phyloP scores from a whole-genome alignment of 2,888 invertebrate genomes.

The Chrysolina americana region DNA sequence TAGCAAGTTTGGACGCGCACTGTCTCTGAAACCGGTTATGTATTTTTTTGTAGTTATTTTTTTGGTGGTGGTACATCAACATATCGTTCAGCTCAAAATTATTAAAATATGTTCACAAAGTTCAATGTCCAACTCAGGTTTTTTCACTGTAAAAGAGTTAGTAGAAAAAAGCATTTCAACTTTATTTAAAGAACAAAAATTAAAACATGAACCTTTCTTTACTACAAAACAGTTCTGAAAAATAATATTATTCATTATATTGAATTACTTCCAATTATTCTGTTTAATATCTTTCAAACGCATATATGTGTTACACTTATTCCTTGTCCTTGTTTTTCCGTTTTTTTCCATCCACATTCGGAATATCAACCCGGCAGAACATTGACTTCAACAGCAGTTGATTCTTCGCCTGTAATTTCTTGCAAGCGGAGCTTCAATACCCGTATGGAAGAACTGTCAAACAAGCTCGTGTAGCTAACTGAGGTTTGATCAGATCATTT shows the following conservation, averaged over 20 bases:
- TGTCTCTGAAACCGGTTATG: conserved; percentile 8
- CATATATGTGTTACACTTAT: neutral
- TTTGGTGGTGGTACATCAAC: neutral
- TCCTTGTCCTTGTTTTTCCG: conserved; percentile 9
- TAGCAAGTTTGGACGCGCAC: conserved; percentile 12
- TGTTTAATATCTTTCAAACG: conserved; percentile 2
- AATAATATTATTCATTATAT: neutral
- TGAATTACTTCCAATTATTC: neutral
- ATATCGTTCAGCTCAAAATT: neutral
- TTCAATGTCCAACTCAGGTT: too few species aligned
- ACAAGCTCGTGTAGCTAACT: too few species aligned
- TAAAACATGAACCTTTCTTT: neutral
- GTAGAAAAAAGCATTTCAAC: too few species aligned
- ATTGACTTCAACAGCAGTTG: conserved; percentile 26
- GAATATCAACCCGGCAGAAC: conserved; percentile 22
- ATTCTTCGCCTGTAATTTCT: conserved; percentile 16
- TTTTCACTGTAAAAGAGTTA: too few species aligned
- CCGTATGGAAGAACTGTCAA: too few species aligned
- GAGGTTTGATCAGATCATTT: too few species aligned
- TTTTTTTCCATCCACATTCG: conserved; percentile 27
- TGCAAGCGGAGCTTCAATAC: neutral
- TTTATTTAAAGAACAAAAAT: too few species aligned
- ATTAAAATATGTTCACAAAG: conserved; percentile 1
- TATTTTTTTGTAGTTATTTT: conserved; percentile 22
- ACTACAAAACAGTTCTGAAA: neutral